Evolutionary conservation across 1,140 invertebrate genomes (phyloP).

Genomic region (Ips nitidus): DNA sequence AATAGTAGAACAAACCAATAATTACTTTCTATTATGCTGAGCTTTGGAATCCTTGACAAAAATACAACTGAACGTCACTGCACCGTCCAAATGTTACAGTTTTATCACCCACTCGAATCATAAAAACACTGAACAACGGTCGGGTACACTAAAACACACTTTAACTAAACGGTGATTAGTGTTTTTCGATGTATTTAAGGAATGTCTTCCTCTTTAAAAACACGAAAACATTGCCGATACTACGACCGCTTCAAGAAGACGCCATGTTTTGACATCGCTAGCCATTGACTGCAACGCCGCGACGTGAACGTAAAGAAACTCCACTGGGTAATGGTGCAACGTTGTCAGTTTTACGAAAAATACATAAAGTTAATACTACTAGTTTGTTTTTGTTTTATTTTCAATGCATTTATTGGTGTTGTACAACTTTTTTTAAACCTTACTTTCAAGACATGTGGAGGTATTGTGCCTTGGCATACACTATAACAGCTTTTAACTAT

Average conservation of each 20-base stretch:
- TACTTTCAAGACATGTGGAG: background rate
- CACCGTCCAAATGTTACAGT: slow-evolving; percentile 14
- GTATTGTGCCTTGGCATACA: background rate
- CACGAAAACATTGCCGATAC: slow-evolving; percentile 21
- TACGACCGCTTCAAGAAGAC: slow-evolving; percentile 5
- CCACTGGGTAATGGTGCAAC: background rate
- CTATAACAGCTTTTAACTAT: background rate
- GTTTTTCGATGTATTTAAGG: background rate
- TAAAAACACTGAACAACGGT: background rate
- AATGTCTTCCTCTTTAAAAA: slow-evolving; percentile 14
- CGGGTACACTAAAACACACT: background rate
- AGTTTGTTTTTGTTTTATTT: background rate
- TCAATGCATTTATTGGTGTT: background rate
- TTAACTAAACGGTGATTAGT: background rate
- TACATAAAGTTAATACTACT: background rate
- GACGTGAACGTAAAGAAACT: slow-evolving; percentile 13
- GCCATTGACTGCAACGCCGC: slow-evolving; percentile 13
- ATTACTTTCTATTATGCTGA: slow-evolving; percentile 21
- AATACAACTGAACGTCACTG: slow-evolving; percentile 25
- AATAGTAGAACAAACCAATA: slow-evolving; percentile 11
- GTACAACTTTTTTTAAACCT: background rate
- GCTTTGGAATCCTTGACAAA: slow-evolving; percentile 23
- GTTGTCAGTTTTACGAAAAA: background rate
- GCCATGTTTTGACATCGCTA: slow-evolving; percentile 13
- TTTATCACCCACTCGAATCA: background rate